These are phyloP conservation scores for Pocillopora grandis DNA, from an alignment of 92 coral and sea anemone genomes.

Conservation along the genomic window DNA sequence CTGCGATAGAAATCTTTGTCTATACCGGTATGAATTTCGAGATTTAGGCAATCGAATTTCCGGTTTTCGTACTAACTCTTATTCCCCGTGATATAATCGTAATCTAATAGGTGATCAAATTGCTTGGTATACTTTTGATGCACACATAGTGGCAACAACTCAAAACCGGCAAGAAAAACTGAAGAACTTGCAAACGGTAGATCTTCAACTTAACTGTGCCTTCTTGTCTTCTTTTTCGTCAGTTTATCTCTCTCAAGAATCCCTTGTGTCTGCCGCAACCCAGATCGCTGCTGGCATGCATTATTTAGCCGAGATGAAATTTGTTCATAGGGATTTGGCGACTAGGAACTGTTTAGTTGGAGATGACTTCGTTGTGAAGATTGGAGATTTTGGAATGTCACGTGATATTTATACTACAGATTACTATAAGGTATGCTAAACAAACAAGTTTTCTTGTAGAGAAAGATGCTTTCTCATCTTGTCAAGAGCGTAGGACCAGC, in stretches of 20 bases:
- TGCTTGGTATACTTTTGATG: too few relatives aligned
- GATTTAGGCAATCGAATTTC: too few relatives aligned
- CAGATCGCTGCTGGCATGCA: constrained; percentile 90
- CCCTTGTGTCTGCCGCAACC: constrained; percentile 60
- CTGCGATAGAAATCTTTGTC: too few relatives aligned
- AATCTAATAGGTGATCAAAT: too few relatives aligned
- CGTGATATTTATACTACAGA: constrained; percentile 86
- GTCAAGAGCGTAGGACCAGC: too few relatives aligned
- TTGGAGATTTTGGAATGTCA: constrained; percentile 99
- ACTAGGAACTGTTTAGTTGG: constrained; percentile 88
- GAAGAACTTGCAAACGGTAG: too few relatives aligned
- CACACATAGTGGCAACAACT: too few relatives aligned
- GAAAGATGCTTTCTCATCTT: too few relatives aligned
- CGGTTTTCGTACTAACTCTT: too few relatives aligned
- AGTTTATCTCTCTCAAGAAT: constrained; percentile 85
- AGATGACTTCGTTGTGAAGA: constrained; percentile 73
- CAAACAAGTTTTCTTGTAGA: neutral
- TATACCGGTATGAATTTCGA: too few relatives aligned
- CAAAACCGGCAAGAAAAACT: too few relatives aligned
- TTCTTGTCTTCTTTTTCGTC: neutral
- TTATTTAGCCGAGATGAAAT: constrained; percentile 73
- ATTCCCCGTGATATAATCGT: too few relatives aligned
- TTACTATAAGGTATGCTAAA: constrained; percentile 80
- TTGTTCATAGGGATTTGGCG: constrained; percentile 95
- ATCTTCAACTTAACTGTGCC: neutral